Percentiles rank a stretch among this genome's conserved stretches.
phyloP scores from a whole-genome alignment of 2,888 invertebrate species.

The Eupithecia exiguata region DNA sequence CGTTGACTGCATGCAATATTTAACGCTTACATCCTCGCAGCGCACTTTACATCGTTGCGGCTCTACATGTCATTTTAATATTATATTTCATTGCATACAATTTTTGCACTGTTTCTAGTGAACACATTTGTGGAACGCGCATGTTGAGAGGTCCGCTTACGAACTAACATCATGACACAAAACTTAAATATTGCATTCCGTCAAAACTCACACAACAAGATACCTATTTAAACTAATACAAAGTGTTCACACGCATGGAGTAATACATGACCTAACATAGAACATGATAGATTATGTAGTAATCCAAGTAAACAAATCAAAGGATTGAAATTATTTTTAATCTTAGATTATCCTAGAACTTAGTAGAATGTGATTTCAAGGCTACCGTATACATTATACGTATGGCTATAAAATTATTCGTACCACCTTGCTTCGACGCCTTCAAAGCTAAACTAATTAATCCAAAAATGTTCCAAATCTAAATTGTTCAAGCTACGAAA shows the following conservation, averaged over 20 bases:
- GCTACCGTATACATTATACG: too few relatives aligned
- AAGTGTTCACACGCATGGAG: constrained; percentile 63
- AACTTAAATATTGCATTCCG: constrained; percentile 82
- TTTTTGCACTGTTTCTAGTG: constrained; percentile 63
- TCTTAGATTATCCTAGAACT: constrained; percentile 23
- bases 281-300: constrained; percentile 31
- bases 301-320: constrained; percentile 15
- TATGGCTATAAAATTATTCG: not conserved
- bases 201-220: constrained; percentile 71
- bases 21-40: constrained; percentile 75
- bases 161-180: constrained; percentile 64
- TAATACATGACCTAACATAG: constrained; percentile 32
- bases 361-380: constrained; percentile 38
- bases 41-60: constrained; percentile 66
- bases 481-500: constrained; percentile 35
- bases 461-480: not conserved
- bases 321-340: constrained; percentile 5
- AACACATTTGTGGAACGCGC: constrained; percentile 64
- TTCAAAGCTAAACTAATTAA: not conserved
- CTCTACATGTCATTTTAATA: constrained; percentile 66
- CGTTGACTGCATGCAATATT: constrained; percentile 84
- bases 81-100: constrained; percentile 67
- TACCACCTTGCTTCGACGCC: constrained; percentile 8
- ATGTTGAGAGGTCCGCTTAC: constrained; percentile 68
- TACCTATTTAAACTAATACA: constrained; percentile 25